Evolutionary conservation across 1,140 invertebrate species (phyloP).

Genomic region (Sitodiplosis mosellana): DNA sequence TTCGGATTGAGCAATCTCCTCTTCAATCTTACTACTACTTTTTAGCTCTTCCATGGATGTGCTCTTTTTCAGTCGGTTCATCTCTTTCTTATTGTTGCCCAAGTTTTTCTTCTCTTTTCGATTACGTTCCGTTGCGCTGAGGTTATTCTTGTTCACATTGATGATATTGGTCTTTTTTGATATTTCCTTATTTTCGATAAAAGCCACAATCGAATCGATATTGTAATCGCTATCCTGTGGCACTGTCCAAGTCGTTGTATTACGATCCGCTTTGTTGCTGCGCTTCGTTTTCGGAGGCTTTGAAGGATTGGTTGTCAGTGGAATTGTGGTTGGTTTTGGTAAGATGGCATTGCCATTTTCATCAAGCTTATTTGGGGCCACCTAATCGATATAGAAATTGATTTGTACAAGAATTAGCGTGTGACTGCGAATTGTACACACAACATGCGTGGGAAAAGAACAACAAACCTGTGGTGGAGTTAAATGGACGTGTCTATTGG

Average conservation of each 20-base stretch:
- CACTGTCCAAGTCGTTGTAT: constrained; percentile 34
- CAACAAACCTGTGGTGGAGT: too few relatives aligned
- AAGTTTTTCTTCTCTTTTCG: constrained; percentile 16
- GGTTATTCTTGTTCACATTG: constrained; percentile 2
- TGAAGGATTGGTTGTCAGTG: background rate
- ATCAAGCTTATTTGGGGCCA: constrained; percentile 19
- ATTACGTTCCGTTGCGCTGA: background rate
- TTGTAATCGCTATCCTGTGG: constrained; percentile 33
- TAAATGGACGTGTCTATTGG: too few relatives aligned
- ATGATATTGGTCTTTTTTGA: constrained; percentile 7
- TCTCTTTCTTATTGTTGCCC: constrained; percentile 12
- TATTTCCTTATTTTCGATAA: constrained; percentile 21
- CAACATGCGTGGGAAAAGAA: too few relatives aligned
- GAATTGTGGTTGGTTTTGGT: constrained; percentile 3
- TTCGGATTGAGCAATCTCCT: constrained; percentile 23
- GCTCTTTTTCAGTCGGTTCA: constrained; percentile 33
- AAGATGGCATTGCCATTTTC: constrained; percentile 29
- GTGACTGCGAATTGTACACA: too few relatives aligned
- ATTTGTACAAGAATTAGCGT: too few relatives aligned
- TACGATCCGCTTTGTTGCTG: constrained; percentile 21
- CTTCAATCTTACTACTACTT: constrained; percentile 22
- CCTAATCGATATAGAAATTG: too few relatives aligned
- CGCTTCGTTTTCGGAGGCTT: constrained; percentile 16
- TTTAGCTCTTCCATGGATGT: constrained; percentile 47
- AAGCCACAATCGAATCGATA: constrained; percentile 28